Conservation (phyloP, 2,113 vertebrate genomes). For the Ariopsis seemanni region DNA sequence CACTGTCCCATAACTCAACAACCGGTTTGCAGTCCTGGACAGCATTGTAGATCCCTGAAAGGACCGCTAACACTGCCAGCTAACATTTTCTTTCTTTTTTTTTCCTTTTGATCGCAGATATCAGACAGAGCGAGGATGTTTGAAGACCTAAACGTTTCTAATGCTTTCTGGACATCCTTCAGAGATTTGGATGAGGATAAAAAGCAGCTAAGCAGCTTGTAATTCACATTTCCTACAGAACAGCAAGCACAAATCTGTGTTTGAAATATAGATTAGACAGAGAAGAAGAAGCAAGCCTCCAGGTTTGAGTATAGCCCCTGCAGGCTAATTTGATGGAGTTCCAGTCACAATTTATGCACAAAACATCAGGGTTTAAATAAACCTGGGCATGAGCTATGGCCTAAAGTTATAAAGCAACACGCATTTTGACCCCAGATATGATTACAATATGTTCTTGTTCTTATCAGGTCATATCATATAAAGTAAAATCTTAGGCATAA, state of each 20-base stretch:
- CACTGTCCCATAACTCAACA: slow-evolving; percentile 55
- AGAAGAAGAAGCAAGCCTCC: slow-evolving; percentile 6
- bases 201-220: slow-evolving; percentile 42
- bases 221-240: slow-evolving; percentile 14
- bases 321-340: slow-evolving; percentile 3
- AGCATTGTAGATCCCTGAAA: slow-evolving; percentile 42
- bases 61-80: slow-evolving; percentile 27
- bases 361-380: slow-evolving; percentile 6
- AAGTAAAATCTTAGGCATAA: neutral
- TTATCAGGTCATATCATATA: neutral
- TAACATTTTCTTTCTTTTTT: slow-evolving; percentile 48
- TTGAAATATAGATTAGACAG: slow-evolving; percentile 27
- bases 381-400: neutral
- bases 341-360: slow-evolving; percentile 2
- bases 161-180: slow-evolving; percentile 48
- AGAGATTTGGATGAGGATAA: slow-evolving; percentile 40
- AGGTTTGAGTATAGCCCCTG: slow-evolving; percentile 25
- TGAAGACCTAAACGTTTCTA: slow-evolving; percentile 44
- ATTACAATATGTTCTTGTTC: neutral
- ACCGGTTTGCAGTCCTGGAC: slow-evolving; percentile 41
- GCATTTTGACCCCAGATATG: neutral
- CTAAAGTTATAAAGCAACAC: neutral
- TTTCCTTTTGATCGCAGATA: slow-evolving; percentile 41
- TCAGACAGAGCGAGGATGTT: slow-evolving; percentile 43
- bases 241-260: slow-evolving; percentile 35